Percentiles rank a stretch among this genome's conserved stretches.
Evolutionary conservation across 2,113 vertebrate species (phyloP).

Genomic region (Erythrocercus mccallii): DNA sequence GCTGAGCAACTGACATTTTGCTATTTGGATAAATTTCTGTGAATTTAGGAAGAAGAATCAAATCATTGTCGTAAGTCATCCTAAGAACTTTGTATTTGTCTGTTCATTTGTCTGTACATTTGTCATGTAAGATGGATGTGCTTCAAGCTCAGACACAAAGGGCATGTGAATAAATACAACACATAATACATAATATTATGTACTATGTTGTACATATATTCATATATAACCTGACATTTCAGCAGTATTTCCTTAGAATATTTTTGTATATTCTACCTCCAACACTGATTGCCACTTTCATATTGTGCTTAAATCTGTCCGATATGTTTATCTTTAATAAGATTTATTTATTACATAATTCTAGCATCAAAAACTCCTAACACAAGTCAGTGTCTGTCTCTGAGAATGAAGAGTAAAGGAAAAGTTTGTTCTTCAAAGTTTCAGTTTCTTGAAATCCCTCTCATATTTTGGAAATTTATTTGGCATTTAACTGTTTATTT

Average conservation of each 20-base stretch:
- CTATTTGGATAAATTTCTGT: background rate
- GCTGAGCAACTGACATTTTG: background rate
- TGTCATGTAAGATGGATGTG: background rate
- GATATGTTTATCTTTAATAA: background rate
- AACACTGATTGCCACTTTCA: background rate
- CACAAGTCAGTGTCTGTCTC: background rate
- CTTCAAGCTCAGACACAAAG: background rate
- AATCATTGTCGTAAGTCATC: fast-evolving
- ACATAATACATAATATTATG: background rate
- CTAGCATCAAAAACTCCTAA: background rate
- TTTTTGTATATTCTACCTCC: background rate
- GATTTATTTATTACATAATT: background rate
- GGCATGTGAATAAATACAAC: background rate
- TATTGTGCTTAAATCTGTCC: background rate
- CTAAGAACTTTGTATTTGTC: background rate
- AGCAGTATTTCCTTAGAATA: background rate
- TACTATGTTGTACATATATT: background rate
- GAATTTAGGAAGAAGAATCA: background rate
- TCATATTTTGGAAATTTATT: background rate
- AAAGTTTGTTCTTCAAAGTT: background rate
- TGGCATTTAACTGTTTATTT: background rate
- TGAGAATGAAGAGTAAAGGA: background rate
- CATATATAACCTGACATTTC: background rate
- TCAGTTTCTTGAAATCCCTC: background rate
- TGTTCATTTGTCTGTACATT: too few species aligned